Evolutionary conservation across 2,113 vertebrate species (phyloP).

Genomic region (Thomomys bottae): DNA sequence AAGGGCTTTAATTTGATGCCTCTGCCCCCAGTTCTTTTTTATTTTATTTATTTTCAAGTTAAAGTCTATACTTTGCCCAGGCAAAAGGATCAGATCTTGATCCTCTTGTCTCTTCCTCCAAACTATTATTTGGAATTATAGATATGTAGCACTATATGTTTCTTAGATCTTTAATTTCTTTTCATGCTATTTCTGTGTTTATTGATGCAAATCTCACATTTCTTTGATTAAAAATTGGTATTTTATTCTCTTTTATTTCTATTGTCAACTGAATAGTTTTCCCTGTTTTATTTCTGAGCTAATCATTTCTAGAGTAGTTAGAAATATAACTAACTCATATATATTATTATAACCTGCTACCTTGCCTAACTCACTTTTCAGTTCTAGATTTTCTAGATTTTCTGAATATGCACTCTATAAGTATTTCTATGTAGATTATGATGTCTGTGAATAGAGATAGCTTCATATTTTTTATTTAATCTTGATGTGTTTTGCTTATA

Average conservation of each 20-base stretch:
- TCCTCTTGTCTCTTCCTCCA: too few species aligned
- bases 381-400: neutral
- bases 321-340: neutral
- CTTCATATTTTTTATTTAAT: neutral
- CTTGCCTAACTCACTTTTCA: neutral
- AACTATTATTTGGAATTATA: too few species aligned
- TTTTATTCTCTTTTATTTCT: constrained; percentile 4
- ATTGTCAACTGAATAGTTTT: neutral
- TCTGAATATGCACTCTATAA: neutral
- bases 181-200: neutral
- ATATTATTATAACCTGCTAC: neutral
- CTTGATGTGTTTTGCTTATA: neutral
- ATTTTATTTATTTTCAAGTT: too few species aligned
- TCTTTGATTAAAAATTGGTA: neutral
- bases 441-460: neutral
- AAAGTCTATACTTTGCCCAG: too few species aligned
- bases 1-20: too few species aligned
- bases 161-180: neutral
- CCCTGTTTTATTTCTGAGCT: neutral
- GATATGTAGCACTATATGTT: too few species aligned
- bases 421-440: neutral
- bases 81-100: too few species aligned
- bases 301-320: neutral
- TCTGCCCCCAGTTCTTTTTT: too few species aligned
- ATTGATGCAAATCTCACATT: too few species aligned